Evolutionary conservation across 2,888 invertebrate genomes (phyloP).

Genomic region (Acanthoscelides obtectus): DNA sequence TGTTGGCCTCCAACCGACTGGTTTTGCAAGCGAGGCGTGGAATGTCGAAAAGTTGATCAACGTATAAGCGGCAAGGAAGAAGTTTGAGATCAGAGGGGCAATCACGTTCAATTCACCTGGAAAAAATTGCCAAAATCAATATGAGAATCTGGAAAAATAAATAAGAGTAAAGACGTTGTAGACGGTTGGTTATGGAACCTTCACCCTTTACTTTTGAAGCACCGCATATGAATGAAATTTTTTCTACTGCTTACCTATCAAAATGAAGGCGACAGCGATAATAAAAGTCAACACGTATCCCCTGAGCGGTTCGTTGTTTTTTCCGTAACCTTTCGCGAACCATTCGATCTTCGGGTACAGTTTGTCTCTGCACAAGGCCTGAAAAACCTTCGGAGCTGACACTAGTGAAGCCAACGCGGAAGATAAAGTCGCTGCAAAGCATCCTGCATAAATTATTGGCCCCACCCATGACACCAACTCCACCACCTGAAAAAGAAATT

Average conservation of each 20-base stretch:
- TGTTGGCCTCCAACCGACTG: conserved; percentile 85
- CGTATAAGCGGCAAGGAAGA: conserved; percentile 90
- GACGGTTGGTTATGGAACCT: neutral
- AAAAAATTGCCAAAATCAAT: neutral
- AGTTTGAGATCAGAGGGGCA: conserved; percentile 89
- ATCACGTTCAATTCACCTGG: conserved; percentile 81
- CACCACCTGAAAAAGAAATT: conserved; percentile 65
- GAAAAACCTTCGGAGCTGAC: conserved; percentile 91
- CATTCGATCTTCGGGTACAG: conserved; percentile 86
- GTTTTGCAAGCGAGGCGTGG: conserved; percentile 85
- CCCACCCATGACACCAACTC: conserved; percentile 80
- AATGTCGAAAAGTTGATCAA: conserved; percentile 93
- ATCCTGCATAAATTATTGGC: conserved; percentile 92
- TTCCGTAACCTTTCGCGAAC: conserved; percentile 85
- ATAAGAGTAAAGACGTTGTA: neutral
- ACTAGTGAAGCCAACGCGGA: conserved; percentile 95
- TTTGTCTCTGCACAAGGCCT: conserved; percentile 91
- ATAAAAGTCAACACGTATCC: conserved; percentile 91
- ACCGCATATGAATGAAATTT: too few species aligned
- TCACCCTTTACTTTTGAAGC: too few species aligned
- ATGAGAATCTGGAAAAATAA: conserved; percentile 1
- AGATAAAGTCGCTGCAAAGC: conserved; percentile 94
- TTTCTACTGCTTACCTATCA: conserved; percentile 66
- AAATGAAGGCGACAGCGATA: conserved; percentile 79
- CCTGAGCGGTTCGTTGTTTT: conserved; percentile 77